Percentiles rank a stretch among this genome's conserved stretches.
phyloP scores from a whole-genome alignment of 1,140 invertebrate genomes.

The Leptinotarsa undecemlineata region DNA sequence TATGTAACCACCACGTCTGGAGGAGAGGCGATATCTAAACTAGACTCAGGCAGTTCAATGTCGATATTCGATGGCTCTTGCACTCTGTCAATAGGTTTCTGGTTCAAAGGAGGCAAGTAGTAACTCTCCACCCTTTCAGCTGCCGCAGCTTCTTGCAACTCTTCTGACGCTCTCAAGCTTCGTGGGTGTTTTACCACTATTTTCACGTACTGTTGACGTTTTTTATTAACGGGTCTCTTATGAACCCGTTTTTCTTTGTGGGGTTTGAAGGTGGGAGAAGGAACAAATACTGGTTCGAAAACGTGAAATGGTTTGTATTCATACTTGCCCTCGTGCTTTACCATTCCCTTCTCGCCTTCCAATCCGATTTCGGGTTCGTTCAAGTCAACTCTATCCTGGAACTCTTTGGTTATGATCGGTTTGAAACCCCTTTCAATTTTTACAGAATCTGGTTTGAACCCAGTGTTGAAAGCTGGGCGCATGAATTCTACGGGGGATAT shows the following conservation, averaged over 20 bases:
- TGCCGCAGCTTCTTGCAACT: conserved; percentile 62
- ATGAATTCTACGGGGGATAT: background rate
- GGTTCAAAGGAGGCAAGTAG: conserved; percentile 65
- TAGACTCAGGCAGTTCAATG: conserved; percentile 41
- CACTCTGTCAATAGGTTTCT: conserved; percentile 40
- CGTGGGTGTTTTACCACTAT: conserved; percentile 37
- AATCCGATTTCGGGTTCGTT: conserved; percentile 57
- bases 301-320: conserved; percentile 55
- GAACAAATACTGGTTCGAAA: conserved; percentile 76
- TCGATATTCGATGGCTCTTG: conserved; percentile 50
- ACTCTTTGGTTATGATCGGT: conserved; percentile 70
- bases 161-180: conserved; percentile 26
- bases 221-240: conserved; percentile 47
- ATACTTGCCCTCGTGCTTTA: conserved; percentile 58
- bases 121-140: conserved; percentile 69
- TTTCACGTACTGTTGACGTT: conserved; percentile 52
- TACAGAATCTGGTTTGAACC: conserved; percentile 78
- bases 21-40: conserved; percentile 56
- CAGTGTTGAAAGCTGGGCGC: conserved; percentile 58
- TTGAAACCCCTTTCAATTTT: conserved; percentile 82
- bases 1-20: conserved; percentile 67
- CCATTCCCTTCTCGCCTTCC: conserved; percentile 59
- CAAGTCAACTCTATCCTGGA: conserved; percentile 60
- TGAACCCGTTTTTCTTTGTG: conserved; percentile 31
- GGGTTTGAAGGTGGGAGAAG: conserved; percentile 66